A percentile compares a stretch with the other conserved stretches of the same genome.
phyloP scores from a whole-genome alignment of 2,888 invertebrate species.

The Neria commutata region DNA sequence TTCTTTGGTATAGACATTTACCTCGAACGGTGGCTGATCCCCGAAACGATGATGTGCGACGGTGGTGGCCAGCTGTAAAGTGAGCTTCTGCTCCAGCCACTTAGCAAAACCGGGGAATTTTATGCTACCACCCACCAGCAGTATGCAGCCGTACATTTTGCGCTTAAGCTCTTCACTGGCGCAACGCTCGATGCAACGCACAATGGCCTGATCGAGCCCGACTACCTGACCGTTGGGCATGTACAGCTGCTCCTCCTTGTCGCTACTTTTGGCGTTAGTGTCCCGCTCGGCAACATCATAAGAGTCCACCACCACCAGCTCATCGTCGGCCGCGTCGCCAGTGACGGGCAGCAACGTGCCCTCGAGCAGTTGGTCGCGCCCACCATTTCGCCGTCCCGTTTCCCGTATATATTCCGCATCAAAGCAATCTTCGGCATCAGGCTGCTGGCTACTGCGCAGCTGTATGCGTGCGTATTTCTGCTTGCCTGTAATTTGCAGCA shows the following conservation, averaged over 20 bases:
- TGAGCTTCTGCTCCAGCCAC: conserved; percentile 88
- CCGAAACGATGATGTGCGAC: conserved; percentile 69
- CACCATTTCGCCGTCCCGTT: conserved; percentile 67
- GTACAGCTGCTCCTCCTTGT: conserved; percentile 59
- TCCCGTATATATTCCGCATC: conserved; percentile 91
- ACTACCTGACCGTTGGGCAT: conserved; percentile 74
- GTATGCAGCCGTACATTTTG: conserved; percentile 92
- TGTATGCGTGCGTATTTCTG: conserved; percentile 74
- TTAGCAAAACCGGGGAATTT: conserved; percentile 83
- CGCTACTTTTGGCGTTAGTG: conserved; percentile 40
- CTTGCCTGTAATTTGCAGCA: conserved; percentile 80
- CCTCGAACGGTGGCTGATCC: conserved; percentile 77
- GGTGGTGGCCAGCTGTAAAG: conserved; percentile 77
- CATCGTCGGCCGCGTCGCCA: conserved; percentile 68
- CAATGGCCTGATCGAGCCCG: conserved; percentile 87
- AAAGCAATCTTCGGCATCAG: conserved; percentile 90
- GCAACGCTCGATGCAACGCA: conserved; percentile 91
- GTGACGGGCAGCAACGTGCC: conserved; percentile 60
- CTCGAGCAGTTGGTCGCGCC: conserved; percentile 64
- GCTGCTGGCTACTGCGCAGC: conserved; percentile 68
- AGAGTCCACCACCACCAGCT: conserved; percentile 68
- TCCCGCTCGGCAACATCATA: conserved; percentile 66
- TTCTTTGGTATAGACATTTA: conserved; percentile 88
- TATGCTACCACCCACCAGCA: conserved; percentile 91
- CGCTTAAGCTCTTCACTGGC: conserved; percentile 86